Evolutionary conservation across 2,113 vertebrate species (phyloP), one percentile per base, ranked within the genome.

Genomic region (Phylloscopus trochiloides): DNA sequence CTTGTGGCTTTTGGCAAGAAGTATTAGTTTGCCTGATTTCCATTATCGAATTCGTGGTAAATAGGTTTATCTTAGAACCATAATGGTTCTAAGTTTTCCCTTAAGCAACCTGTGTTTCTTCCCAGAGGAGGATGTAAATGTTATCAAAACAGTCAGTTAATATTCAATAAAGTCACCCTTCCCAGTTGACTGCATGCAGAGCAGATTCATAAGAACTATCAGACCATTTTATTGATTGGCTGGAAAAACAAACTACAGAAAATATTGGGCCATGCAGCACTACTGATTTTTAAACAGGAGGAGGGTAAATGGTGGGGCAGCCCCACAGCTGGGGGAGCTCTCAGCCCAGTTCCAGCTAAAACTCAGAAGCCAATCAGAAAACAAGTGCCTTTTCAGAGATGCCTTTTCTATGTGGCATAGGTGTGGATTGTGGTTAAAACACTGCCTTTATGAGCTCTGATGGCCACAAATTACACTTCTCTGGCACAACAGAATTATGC

Each of bases 391-490:
- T 94, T 67, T 48, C 76, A 63, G 50, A 86, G 55, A 45, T 34
- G 34, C 34, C 34, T 7, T 21, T 6, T 25, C 18, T 19, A 6
- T 16, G 25, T 22, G 28, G 36, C 52, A 19, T 0, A 3, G 5
- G 7, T 38, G 32, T 17, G 29, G 19, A 40, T 25, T 36, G 11
- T 28, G 17, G 17, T 47, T n/a, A n/a, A 45, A 34, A 66, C 9
- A 20, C 1, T 32, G 29, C 21, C 34, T 71, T 63, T 75, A n/a
- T 7, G 40, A 77, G 24, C 18, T 74, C 7, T 72, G 29, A 51
- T 24, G 15, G 40, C 24, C 34, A 57, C 31, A 94, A 67, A 42
- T 28, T 25, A 50, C 32, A 80, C 14, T 45, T 68, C 29, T 62
- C 47, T 66, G n/a, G 24, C 36, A 57, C 14, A 76, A 42, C 1